A percentile compares a stretch with the other conserved stretches of the same genome.
Evolutionary conservation across 2,888 invertebrate genomes (phyloP).

Genomic region (Alviniconcha strummeri): DNA sequence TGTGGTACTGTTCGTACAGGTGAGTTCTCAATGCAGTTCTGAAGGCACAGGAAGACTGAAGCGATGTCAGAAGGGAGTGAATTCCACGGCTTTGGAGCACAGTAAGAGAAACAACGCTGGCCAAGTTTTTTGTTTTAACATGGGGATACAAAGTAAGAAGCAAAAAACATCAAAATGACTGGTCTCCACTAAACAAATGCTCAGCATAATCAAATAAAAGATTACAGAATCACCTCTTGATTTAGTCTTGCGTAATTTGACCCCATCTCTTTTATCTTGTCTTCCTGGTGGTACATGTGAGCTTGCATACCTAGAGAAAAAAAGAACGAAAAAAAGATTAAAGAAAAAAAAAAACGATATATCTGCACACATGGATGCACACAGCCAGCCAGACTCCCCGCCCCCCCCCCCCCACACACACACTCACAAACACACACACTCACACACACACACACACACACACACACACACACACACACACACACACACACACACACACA

Average conservation of each 20-base stretch:
- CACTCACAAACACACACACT: slow-evolving; percentile 18
- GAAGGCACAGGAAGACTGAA: no score
- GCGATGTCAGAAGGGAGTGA: no score
- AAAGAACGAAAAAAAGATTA: not conserved
- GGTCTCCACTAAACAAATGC: no score
- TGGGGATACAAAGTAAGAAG: no score
- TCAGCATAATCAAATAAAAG: no score
- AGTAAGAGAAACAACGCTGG: no score
- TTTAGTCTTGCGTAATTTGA: not conserved
- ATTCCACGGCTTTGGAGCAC: no score
- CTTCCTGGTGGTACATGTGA: not conserved
- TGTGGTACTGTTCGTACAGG: no score
- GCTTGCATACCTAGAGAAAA: not conserved
- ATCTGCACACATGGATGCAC: not conserved
- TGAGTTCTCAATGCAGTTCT: no score
- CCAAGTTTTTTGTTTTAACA: no score
- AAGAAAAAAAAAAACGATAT: not conserved
- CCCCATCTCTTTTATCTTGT: not conserved
- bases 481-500: slow-evolving; percentile 7
- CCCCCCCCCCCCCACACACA: not conserved
- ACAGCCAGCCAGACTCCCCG: not conserved
- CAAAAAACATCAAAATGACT: no score
- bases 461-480: not conserved
- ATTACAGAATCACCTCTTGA: not conserved
- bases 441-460: not conserved